These are phyloP conservation scores for Ctenopoma kingsleyae DNA, from an alignment of 2,797 vertebrate genomes.

Conservation along the genomic window DNA sequence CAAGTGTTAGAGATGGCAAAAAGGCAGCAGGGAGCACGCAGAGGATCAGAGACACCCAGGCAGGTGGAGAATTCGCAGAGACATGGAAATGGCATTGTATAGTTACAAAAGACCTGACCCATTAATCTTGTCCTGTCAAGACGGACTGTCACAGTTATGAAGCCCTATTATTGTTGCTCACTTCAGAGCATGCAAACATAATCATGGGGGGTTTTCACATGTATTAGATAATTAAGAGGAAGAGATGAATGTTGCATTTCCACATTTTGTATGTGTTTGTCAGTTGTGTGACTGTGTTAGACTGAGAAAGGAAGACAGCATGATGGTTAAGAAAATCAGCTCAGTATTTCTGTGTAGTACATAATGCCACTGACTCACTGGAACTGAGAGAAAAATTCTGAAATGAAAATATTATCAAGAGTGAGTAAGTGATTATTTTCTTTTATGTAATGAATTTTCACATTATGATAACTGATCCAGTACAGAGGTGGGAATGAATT, in stretches of 20 bases:
- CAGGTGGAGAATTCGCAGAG: constrained; percentile 28
- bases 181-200: neutral
- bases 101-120: neutral
- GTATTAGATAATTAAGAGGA: neutral
- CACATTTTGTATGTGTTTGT: too few species aligned
- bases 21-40: constrained; percentile 11
- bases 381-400: neutral
- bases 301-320: too few species aligned
- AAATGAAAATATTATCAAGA: neutral
- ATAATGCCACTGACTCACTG: neutral
- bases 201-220: neutral
- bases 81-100: neutral
- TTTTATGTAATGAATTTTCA: neutral
- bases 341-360: neutral
- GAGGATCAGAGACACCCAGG: constrained; percentile 17
- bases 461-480: neutral
- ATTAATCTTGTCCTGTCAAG: neutral
- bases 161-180: neutral
- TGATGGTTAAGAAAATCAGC: too few species aligned
- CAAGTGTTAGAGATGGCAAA: constrained; percentile 34
- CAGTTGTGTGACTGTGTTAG: too few species aligned
- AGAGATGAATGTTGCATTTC: neutral
- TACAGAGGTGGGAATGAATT: neutral
- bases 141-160: neutral
- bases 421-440: neutral